Percentiles rank a stretch among this genome's conserved stretches.
These are phyloP conservation scores for Margaritifera margaritifera DNA, from an alignment of 2,888 invertebrate genomes.

Conservation along the genomic window DNA sequence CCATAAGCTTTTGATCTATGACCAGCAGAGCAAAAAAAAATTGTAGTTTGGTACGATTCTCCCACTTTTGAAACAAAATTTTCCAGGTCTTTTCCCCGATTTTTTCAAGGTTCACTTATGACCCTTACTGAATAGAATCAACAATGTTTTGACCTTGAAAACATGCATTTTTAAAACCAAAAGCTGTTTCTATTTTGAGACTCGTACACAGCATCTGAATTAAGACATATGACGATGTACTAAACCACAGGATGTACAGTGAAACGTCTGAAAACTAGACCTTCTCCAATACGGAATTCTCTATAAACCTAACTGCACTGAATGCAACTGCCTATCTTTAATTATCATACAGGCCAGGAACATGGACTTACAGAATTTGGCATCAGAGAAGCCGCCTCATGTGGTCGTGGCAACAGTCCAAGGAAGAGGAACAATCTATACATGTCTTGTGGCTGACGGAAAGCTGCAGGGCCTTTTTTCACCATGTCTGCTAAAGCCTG, in stretches of 20 bases:
- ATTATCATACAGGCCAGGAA: background rate
- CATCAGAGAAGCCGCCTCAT: constrained; percentile 28
- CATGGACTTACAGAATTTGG: constrained; percentile 29
- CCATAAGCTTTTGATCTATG: too few relatives aligned
- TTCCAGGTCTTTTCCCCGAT: too few relatives aligned
- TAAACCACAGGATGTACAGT: background rate
- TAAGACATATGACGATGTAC: too few relatives aligned
- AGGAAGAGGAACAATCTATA: constrained; percentile 63
- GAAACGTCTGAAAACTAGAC: background rate
- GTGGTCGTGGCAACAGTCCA: constrained; percentile 61
- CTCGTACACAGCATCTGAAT: too few relatives aligned
- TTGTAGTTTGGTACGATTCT: too few relatives aligned
- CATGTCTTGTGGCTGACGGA: constrained; percentile 65
- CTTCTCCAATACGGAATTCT: background rate
- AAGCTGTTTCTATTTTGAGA: too few relatives aligned
- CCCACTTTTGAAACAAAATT: too few relatives aligned
- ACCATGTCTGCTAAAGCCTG: constrained; percentile 62
- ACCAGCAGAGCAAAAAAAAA: too few relatives aligned
- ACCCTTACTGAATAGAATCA: too few relatives aligned
- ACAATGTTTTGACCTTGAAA: too few relatives aligned
- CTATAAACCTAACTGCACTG: background rate
- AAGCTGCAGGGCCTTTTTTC: constrained; percentile 52
- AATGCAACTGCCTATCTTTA: background rate
- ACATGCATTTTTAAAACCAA: too few relatives aligned
- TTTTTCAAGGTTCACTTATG: too few relatives aligned